Evolutionary conservation across 1,140 invertebrate species (phyloP).

Genomic region (Pollicipes pollicipes): DNA sequence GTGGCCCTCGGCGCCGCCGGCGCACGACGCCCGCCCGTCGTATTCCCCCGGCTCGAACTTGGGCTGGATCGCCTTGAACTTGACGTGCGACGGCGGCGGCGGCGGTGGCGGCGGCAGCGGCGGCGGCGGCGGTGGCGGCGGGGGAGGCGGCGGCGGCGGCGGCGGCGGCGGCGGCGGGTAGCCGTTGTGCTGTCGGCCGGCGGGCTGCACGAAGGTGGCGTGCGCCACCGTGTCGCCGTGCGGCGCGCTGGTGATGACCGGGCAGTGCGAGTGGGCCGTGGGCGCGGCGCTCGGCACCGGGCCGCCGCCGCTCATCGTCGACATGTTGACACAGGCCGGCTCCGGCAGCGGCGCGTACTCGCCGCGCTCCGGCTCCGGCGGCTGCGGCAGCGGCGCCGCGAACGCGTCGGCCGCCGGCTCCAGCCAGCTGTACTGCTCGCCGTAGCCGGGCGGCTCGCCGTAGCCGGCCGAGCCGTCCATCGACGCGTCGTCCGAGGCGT

Average conservation of each 20-base stretch:
- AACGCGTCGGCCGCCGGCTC: background rate
- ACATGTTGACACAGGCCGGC: background rate
- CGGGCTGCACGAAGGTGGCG: background rate
- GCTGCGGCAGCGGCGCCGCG: no score
- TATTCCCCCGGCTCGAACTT: slow-evolving; percentile 2
- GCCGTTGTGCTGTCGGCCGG: background rate
- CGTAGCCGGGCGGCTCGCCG: background rate
- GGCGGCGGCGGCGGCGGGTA: background rate
- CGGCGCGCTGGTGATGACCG: background rate
- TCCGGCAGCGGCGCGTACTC: background rate
- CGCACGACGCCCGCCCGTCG: background rate
- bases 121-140: no score
- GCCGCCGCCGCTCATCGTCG: background rate
- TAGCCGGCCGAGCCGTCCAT: background rate
- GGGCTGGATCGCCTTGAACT: slow-evolving; percentile 15
- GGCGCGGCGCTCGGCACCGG: background rate
- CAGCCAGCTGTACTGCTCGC: background rate
- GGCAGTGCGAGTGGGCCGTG: background rate
- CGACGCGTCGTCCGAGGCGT: background rate
- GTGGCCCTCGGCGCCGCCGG: background rate
- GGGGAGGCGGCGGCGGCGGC: no score
- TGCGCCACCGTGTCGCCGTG: background rate
- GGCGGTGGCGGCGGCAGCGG: background rate
- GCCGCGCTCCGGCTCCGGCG: background rate
- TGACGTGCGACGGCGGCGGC: background rate